Percentiles rank a stretch among this genome's conserved stretches.
phyloP scores from a whole-genome alignment of 1,140 invertebrate genomes.

The Drosophila guanche region DNA sequence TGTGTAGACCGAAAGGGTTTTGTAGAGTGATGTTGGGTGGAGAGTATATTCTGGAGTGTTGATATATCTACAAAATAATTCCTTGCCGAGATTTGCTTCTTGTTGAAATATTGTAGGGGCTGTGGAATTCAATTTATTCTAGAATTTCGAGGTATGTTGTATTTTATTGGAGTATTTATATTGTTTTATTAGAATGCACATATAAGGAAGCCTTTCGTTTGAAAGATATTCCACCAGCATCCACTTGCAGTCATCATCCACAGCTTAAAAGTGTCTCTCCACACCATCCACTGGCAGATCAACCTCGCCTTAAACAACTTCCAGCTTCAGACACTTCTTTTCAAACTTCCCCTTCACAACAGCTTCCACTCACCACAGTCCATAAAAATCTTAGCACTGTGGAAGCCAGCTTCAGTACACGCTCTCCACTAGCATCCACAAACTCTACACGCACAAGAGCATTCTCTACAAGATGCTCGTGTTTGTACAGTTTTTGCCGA shows the following conservation, averaged over 20 bases:
- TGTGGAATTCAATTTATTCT: no score
- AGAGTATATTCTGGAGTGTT: no score
- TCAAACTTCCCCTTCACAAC: background rate
- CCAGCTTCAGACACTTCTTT: background rate
- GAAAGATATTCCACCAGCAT: background rate
- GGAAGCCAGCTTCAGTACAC: conserved; percentile 32
- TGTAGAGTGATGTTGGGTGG: no score
- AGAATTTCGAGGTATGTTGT: no score
- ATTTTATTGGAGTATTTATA: no score
- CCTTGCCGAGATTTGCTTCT: no score
- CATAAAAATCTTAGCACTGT: conserved; percentile 22
- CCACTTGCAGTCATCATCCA: no score
- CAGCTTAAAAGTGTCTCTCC: background rate
- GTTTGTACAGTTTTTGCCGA: conserved; percentile 31
- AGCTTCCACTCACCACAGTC: conserved; percentile 1
- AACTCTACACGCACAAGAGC: conserved; percentile 18
- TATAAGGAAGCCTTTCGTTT: no score
- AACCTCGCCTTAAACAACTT: conserved; percentile 2
- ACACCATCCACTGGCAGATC: conserved; percentile 1
- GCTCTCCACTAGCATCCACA: background rate
- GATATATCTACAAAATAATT: no score
- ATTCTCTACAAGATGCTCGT: conserved; percentile 25
- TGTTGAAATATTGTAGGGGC: no score
- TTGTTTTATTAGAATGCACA: no score
- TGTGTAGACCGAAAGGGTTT: no score